phyloP scores from a whole-genome alignment of 1,140 invertebrate species.

The Vollenhovia emeryi region DNA sequence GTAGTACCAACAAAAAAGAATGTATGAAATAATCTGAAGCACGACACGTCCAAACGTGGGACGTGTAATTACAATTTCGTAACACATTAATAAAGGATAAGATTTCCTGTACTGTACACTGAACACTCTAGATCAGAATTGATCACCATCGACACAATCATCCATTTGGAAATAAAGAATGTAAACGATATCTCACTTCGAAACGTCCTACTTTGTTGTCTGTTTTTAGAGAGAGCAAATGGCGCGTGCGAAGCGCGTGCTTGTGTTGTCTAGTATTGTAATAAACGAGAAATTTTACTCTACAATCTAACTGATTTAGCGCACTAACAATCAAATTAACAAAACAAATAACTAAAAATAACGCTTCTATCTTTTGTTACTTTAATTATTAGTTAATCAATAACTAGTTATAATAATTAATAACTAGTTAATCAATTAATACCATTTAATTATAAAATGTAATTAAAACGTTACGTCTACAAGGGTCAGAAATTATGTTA shows the following conservation, averaged over 20 bases:
- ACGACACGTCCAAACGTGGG: too few relatives aligned
- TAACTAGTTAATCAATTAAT: background rate
- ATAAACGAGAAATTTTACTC: background rate
- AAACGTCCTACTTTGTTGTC: background rate
- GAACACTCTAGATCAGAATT: background rate
- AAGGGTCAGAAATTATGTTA: background rate
- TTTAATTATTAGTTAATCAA: background rate
- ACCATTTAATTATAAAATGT: background rate
- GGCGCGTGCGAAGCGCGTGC: too few relatives aligned
- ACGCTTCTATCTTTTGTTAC: background rate
- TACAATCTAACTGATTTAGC: background rate
- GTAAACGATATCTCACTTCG: conserved; percentile 3
- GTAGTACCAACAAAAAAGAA: background rate
- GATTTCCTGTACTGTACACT: background rate
- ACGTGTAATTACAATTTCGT: background rate
- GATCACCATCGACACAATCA: background rate
- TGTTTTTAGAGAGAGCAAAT: too few relatives aligned
- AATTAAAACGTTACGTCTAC: background rate
- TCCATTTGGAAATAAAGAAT: background rate
- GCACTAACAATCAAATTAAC: background rate
- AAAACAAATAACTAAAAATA: background rate
- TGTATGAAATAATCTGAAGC: background rate
- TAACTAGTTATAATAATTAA: background rate
- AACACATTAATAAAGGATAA: background rate
- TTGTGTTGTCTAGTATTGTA: too few relatives aligned